phyloP scores from a whole-genome alignment of 2,888 invertebrate species.

The Folsomia candida region DNA sequence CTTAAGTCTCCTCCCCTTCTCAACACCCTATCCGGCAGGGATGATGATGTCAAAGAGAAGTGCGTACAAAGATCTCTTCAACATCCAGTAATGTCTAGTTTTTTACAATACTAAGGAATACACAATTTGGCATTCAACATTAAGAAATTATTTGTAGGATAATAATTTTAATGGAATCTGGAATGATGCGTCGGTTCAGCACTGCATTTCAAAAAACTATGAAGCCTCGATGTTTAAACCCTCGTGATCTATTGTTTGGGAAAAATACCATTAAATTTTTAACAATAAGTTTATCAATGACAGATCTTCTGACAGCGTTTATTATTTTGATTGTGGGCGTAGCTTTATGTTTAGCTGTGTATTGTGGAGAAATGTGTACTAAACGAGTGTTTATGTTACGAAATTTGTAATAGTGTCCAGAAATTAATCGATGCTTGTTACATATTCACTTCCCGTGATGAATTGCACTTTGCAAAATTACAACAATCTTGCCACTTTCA shows the following conservation, averaged over 20 bases:
- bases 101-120: too few relatives aligned
- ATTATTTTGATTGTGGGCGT: background rate
- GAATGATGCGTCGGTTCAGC: background rate
- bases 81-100: too few relatives aligned
- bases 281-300: background rate
- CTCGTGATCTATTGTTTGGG: background rate
- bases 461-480: too few relatives aligned
- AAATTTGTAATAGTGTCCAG: too few relatives aligned
- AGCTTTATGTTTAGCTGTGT: too few relatives aligned
- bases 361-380: too few relatives aligned
- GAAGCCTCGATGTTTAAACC: background rate
- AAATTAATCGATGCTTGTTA: too few relatives aligned
- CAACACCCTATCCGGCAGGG: background rate
- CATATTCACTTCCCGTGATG: too few relatives aligned
- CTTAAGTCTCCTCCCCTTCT: background rate
- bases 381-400: too few relatives aligned
- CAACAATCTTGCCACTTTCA: too few relatives aligned
- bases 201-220: background rate
- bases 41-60: background rate
- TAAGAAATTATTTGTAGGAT: too few relatives aligned
- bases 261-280: background rate
- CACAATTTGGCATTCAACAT: too few relatives aligned
- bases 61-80: background rate
- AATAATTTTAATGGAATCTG: background rate
- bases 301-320: background rate